phyloP scores from a whole-genome alignment of 2,113 vertebrate genomes.

The Cathartes aura region DNA sequence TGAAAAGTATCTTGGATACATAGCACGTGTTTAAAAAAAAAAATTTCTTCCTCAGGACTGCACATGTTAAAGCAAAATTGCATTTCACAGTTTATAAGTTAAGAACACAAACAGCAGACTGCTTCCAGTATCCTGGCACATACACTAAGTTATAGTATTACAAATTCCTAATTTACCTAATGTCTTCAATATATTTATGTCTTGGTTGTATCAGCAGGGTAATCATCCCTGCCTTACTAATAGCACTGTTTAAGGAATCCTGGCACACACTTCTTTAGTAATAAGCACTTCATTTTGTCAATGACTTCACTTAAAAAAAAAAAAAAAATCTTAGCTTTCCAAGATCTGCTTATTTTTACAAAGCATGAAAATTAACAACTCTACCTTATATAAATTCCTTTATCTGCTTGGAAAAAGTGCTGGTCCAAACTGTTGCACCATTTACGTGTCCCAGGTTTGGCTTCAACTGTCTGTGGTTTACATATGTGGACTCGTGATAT shows the following conservation, averaged over 20 bases:
- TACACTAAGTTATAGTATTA: neutral
- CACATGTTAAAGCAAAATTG: neutral
- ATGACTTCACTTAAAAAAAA: neutral
- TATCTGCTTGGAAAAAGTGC: neutral
- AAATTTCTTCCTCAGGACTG: neutral
- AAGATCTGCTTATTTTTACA: neutral
- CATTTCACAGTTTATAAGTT: neutral
- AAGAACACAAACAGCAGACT: neutral
- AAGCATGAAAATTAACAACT: conserved; percentile 15
- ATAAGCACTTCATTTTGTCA: conserved; percentile 41
- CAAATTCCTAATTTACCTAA: neutral
- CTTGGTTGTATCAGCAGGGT: neutral
- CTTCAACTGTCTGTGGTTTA: neutral
- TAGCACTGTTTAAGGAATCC: neutral
- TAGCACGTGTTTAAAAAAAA: neutral
- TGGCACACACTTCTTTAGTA: neutral
- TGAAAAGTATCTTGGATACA: neutral
- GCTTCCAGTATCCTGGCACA: neutral
- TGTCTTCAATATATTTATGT: neutral
- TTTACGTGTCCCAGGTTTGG: neutral
- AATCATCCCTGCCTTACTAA: neutral
- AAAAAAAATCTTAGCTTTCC: neutral
- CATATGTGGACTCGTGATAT: neutral
- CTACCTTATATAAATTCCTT: neutral
- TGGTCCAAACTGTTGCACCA: neutral